Base-by-base conservation (phyloP, 2,797 vertebrate genomes). In the Sebastes glaucus region DNA sequence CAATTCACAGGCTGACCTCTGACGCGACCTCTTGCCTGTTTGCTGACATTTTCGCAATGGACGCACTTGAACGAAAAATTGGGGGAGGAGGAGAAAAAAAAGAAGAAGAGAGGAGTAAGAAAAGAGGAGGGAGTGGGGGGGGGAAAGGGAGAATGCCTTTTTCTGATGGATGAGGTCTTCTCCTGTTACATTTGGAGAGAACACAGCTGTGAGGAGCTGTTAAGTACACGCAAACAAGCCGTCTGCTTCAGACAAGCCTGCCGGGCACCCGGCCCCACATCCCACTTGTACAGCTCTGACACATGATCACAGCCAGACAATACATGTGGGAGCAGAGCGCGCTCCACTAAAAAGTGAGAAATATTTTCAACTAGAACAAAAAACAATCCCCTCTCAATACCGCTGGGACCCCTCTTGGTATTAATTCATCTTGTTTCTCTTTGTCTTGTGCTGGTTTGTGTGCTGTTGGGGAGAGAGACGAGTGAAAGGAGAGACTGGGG, bases 131-230 rank as follows among this genome's bases (percentile, higher is more conserved):
- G 38, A 5, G 2, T 38, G 82, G 30, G 65, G 14, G 28, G 14
- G 6, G 22, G 81, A 68, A 77, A 55, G 64, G 91, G 88, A 90
- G 87, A 93, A 94, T 93, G 89, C 87, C 89, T 85, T 92, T 94
- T 95, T 94, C 94, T 96, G 95, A 96, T 94, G 93, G 94, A 95
- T 95, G 96, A 97, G 96, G 96, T 94, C 94, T 95, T 97, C 97
- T 96, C 96, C 96, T 94, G 93, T 95, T 96, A 96, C 94, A 92
- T 96, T 95, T 95, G 96, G 97, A 97, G 94, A 93, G 96, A 95
- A 97, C 95, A 96, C 97, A 98, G 97, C 97, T 98, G 97, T 95
- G 96, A 96, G 94, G 95, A 96, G 95, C 96, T 97, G 97, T 96
- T 96, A 95, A 95, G 94, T 94, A 96, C 96, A 97, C 94, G 96